A percentile compares a stretch with the other conserved stretches of the same genome.
phyloP scores from a whole-genome alignment of 2,113 vertebrate species.

The Rostratula benghalensis region DNA sequence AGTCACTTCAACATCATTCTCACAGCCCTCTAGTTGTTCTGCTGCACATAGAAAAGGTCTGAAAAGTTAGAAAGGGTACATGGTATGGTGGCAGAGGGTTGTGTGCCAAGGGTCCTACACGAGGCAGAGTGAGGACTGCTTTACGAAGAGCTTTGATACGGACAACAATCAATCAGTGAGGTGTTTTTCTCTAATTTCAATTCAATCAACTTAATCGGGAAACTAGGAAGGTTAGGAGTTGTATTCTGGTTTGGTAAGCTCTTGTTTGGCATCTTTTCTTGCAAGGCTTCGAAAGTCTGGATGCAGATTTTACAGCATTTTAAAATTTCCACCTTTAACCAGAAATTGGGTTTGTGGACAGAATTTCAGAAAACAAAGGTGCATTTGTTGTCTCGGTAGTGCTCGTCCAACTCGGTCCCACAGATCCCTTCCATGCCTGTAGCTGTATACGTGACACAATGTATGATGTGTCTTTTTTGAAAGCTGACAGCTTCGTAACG shows the following conservation, averaged over 20 bases:
- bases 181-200: background rate
- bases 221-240: background rate
- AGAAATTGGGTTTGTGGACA: background rate
- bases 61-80: background rate
- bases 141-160: background rate
- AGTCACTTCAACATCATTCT: background rate
- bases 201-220: background rate
- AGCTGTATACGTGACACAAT: rapidly evolving
- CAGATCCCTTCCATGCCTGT: background rate
- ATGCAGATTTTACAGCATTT: background rate
- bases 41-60: background rate
- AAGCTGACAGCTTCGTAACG: background rate
- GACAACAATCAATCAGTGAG: background rate
- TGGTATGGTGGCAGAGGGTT: background rate
- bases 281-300: background rate
- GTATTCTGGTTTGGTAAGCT: background rate
- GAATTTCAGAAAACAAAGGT: background rate
- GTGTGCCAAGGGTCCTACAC: background rate
- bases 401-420: background rate
- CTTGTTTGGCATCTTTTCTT: background rate
- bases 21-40: background rate
- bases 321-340: background rate
- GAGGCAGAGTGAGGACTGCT: background rate
- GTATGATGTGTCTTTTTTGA: background rate
- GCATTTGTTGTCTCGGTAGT: background rate